Base-by-base conservation (phyloP, 2,113 vertebrate genomes). In the Oryzias javanicus region DNA sequence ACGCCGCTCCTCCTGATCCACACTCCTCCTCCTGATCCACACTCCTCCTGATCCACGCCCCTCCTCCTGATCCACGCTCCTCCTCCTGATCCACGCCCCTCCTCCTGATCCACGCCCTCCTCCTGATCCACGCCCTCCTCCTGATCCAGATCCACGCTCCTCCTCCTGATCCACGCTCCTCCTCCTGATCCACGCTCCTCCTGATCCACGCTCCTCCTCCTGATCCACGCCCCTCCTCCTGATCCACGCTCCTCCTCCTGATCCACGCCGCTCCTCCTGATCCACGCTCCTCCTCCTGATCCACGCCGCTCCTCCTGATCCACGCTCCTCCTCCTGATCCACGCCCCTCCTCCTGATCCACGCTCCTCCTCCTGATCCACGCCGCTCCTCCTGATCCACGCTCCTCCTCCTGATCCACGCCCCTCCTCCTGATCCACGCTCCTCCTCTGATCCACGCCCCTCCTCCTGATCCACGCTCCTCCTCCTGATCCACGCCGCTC, bases 1-100 rank as follows among this genome's bases (percentile, higher is more conserved):
- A 12, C 61, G 15, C n/a, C n/a, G n/a, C 42, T 42, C 42, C 50
- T 16, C 4, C 59, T 48, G 64, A 71, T 53, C 63, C 60, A 60
- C 55, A 42, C n/a, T n/a, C n/a, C 52, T 18, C 67, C 40, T 44
- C 42, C n/a, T n/a, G n/a, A n/a, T n/a, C n/a, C n/a, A n/a, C n/a
- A n/a, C n/a, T n/a, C n/a, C n/a, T n/a, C n/a, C 67, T 67, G 49
- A 60, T 68, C 60, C 60, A 12, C 61, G 15, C n/a, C n/a, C n/a
- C 42, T 42, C 42, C 50, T 16, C 4, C 59, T 48, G 64, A 71
- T 53, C 63, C 60, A 60, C 55, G 47, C n/a, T n/a, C n/a, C 52
- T 18, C 67, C 40, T 44, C 42, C n/a, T n/a, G n/a, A n/a, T n/a
- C n/a, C n/a, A n/a, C n/a, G n/a, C n/a, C n/a, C n/a, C n/a, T n/a